A percentile compares a stretch with the other conserved stretches of the same genome.
These are phyloP conservation scores for Physeter macrocephalus DNA, from an alignment of 2,113 vertebrate genomes.

Conservation along the genomic window DNA sequence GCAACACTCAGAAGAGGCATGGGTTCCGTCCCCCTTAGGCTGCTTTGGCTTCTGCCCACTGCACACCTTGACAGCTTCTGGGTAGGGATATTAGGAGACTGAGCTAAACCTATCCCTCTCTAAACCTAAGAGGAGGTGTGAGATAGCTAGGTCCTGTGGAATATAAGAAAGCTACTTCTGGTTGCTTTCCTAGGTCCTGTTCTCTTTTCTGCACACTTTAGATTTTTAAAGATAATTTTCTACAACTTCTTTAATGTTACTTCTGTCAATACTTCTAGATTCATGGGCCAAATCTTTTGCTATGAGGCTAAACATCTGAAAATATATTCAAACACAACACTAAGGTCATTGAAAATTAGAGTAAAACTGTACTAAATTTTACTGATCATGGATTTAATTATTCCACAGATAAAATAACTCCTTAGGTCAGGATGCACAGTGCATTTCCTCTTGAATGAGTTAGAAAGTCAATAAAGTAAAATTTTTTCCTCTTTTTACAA, in stretches of 20 bases:
- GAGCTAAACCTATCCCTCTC: not conserved
- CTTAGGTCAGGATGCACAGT: not conserved
- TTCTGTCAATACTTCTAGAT: not conserved
- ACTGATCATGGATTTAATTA: not conserved
- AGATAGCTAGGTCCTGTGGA: not conserved
- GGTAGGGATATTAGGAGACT: not conserved
- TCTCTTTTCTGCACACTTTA: not conserved
- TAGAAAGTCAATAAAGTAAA: not conserved
- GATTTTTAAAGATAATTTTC: not conserved
- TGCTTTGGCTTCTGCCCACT: not conserved
- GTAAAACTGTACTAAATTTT: not conserved
- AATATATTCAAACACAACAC: not conserved
- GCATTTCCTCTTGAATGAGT: not conserved
- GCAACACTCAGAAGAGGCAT: not conserved
- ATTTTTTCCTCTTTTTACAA: not conserved
- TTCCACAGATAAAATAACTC: not conserved
- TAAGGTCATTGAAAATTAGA: not conserved
- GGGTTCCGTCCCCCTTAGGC: no score
- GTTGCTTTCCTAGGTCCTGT: not conserved
- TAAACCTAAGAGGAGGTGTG: not conserved
- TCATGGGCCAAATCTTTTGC: not conserved
- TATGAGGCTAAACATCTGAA: not conserved
- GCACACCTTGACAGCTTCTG: not conserved
- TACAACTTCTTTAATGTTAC: not conserved
- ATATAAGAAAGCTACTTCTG: not conserved